Conservation (phyloP, 1,140 invertebrate species). For the Ooceraea biroi region DNA sequence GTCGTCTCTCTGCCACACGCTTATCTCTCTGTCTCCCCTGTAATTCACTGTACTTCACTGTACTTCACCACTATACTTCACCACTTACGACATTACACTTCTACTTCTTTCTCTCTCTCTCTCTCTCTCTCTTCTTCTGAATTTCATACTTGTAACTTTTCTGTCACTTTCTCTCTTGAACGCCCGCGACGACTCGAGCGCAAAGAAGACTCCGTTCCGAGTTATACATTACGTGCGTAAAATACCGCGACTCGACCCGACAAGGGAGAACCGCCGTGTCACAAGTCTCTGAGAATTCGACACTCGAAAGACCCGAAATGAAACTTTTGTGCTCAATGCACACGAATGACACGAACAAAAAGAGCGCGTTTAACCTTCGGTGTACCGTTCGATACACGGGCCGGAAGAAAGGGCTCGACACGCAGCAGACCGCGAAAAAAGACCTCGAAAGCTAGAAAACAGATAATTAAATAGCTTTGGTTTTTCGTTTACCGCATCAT, state of each 20-base stretch:
- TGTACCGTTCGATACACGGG: background rate
- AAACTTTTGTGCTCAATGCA: slow-evolving; percentile 14
- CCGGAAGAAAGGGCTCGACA: background rate
- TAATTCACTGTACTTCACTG: slow-evolving; percentile 29
- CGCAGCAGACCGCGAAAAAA: background rate
- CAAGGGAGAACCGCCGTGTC: slow-evolving; percentile 17
- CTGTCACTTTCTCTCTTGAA: slow-evolving; percentile 56
- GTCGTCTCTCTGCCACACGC: slow-evolving; percentile 41
- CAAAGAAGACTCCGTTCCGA: slow-evolving; percentile 29
- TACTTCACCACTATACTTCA: slow-evolving; percentile 34
- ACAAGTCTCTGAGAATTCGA: slow-evolving; percentile 23
- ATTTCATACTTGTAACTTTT: slow-evolving; percentile 34
- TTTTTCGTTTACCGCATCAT: slow-evolving; percentile 7
- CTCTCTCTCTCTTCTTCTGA: slow-evolving; percentile 36
- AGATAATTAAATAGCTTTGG: slow-evolving; percentile 30
- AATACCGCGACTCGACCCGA: slow-evolving; percentile 40
- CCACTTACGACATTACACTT: slow-evolving; percentile 37
- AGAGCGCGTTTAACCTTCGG: slow-evolving; percentile 14
- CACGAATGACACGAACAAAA: slow-evolving; percentile 50
- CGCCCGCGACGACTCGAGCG: slow-evolving; percentile 59
- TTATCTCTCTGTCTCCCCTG: slow-evolving; percentile 19
- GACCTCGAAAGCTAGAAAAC: background rate
- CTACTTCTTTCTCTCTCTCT: slow-evolving; percentile 41
- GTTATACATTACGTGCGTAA: slow-evolving; percentile 39
- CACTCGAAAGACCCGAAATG: slow-evolving; percentile 4